Conservation (phyloP, 2,113 vertebrate genomes). For the Xyliphius kryptos region DNA sequence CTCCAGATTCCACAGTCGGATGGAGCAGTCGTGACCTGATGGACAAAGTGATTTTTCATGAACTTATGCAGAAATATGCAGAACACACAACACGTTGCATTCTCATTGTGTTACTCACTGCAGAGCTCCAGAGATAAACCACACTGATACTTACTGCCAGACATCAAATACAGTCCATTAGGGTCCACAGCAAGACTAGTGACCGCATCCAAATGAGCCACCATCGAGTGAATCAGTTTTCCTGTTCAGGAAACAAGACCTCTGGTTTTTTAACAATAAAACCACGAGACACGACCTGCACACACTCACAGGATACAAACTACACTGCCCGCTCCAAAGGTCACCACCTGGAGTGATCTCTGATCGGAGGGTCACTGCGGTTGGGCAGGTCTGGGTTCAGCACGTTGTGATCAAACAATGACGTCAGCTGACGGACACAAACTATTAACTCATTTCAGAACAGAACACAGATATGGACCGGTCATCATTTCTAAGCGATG, state of each 20-base stretch:
- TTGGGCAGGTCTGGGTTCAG: no score
- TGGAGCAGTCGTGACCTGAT: constrained; percentile 95
- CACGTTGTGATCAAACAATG: no score
- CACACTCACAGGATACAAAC: no score
- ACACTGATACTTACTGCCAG: constrained; percentile 84
- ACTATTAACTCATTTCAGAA: no score
- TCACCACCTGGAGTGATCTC: no score
- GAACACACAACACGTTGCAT: neutral
- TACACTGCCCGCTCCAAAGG: no score
- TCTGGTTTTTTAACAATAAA: no score
- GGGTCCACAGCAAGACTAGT: constrained; percentile 97
- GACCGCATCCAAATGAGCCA: constrained; percentile 95
- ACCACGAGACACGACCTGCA: neutral
- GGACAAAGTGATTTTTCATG: neutral
- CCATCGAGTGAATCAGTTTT: constrained; percentile 96
- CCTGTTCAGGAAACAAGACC: constrained; percentile 59
- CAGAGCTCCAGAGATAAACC: neutral
- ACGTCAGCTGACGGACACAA: no score
- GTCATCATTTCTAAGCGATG: no score
- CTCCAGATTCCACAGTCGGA: constrained; percentile 97
- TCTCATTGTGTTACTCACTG: neutral
- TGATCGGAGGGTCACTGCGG: no score
- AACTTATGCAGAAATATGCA: neutral
- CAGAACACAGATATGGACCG: no score
- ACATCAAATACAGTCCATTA: constrained; percentile 98